phyloP scores from a whole-genome alignment of 1,140 invertebrate species.

The Chironomus tepperi region DNA sequence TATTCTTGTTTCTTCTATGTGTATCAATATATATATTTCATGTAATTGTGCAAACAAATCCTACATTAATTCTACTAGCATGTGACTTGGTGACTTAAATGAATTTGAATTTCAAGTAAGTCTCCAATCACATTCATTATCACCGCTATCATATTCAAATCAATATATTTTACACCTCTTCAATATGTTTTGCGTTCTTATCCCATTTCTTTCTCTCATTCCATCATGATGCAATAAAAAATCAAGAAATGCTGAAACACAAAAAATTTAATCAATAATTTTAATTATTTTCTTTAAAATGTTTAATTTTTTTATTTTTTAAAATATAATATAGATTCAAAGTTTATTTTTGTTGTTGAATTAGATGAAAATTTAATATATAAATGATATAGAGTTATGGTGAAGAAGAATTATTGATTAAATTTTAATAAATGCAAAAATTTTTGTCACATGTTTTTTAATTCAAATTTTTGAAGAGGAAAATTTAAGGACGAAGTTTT shows the following conservation, averaged over 20 bases:
- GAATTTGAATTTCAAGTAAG: not conserved
- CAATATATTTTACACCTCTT: not conserved
- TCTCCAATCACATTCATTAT: not conserved
- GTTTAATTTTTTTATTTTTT: not conserved
- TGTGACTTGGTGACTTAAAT: not conserved
- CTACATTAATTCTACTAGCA: not conserved
- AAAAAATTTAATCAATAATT: not conserved
- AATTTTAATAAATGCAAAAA: not conserved
- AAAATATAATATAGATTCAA: not conserved
- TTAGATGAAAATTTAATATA: not conserved
- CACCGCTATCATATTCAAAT: not conserved
- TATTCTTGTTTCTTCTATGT: not conserved
- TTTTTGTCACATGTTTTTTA: not conserved
- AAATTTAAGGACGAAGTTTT: not conserved
- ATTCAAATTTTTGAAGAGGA: not conserved
- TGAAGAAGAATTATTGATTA: constrained; percentile 1
- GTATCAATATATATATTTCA: no score
- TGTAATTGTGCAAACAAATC: not conserved
- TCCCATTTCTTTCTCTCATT: constrained; percentile 7
- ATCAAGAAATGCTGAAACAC: not conserved
- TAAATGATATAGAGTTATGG: not conserved
- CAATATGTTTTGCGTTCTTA: not conserved
- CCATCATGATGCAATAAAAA: constrained; percentile 6
- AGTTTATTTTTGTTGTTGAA: constrained; percentile 1
- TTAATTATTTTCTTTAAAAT: not conserved